These are phyloP conservation scores for Nilaparvata lugens DNA, from an alignment of 1,140 invertebrate genomes.

Conservation along the genomic window DNA sequence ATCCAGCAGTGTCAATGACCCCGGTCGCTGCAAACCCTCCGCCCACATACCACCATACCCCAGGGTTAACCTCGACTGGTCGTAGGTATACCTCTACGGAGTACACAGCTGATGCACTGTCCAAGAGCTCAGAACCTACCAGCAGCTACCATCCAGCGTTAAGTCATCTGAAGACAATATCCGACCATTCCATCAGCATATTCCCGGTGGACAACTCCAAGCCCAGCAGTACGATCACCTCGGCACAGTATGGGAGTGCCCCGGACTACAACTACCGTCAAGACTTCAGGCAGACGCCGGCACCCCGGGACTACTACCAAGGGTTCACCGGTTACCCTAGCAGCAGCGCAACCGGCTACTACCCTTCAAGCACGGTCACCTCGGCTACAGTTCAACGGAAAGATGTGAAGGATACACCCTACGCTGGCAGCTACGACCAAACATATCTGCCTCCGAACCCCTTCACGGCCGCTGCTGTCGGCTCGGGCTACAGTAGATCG, in stretches of 20 bases:
- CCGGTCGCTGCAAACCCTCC: not conserved
- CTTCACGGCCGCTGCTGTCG: slow-evolving; percentile 10
- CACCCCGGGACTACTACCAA: not conserved
- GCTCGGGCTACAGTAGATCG: not conserved
- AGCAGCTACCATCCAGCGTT: not conserved
- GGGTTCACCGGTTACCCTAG: slow-evolving; percentile 1
- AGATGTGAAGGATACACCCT: slow-evolving; percentile 11
- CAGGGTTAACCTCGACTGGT: not conserved
- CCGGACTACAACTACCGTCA: slow-evolving; percentile 7
- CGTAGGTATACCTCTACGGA: not conserved
- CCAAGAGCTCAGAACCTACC: not conserved
- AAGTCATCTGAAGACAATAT: not conserved
- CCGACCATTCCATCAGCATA: slow-evolving; percentile 8
- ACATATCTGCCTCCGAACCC: slow-evolving; percentile 5
- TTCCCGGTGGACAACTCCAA: slow-evolving; percentile 3
- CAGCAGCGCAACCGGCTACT: not conserved
- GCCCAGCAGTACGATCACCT: not conserved
- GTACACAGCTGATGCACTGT: not conserved
- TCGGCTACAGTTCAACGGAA: not conserved
- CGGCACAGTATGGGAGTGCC: not conserved
- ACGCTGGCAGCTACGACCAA: slow-evolving; percentile 2
- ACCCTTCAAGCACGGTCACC: not conserved
- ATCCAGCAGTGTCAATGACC: slow-evolving; percentile 8
- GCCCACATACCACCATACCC: not conserved
- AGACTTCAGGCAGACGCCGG: slow-evolving; percentile 3